A percentile compares a stretch with the other conserved stretches of the same genome.
These are phyloP conservation scores for Circaetus gallicus DNA, from an alignment of 2,113 vertebrate species.

Conservation along the genomic window DNA sequence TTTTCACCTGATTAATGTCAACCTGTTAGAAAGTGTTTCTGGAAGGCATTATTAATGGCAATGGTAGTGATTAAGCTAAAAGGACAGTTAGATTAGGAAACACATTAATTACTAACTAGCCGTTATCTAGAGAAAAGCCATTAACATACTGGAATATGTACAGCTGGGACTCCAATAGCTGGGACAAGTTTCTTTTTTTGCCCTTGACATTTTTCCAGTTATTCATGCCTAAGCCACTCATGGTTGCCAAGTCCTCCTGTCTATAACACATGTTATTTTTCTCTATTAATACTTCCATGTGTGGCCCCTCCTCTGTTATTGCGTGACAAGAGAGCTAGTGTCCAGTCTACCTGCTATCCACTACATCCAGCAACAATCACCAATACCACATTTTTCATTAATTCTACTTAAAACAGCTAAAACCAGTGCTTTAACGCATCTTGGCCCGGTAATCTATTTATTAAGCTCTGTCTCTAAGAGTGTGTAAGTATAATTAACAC, in stretches of 20 bases:
- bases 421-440: accelerated
- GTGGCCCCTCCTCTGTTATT: background rate
- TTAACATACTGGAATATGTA: background rate
- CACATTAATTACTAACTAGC: conserved; percentile 15
- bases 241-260: background rate
- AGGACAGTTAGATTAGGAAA: conserved; percentile 33
- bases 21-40: background rate
- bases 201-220: background rate
- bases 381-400: background rate
- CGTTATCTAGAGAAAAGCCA: conserved; percentile 2
- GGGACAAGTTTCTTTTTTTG: background rate
- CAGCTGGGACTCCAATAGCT: background rate
- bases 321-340: background rate
- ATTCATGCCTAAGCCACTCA: background rate
- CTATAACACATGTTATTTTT: background rate
- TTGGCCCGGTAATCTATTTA: background rate
- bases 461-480: background rate
- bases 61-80: conserved; percentile 1
- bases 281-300: background rate
- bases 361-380: background rate
- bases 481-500: background rate
- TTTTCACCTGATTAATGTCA: conserved; percentile 37
- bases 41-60: conserved; percentile 20
- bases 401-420: background rate
- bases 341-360: background rate